These are phyloP conservation scores for Hylia prasina DNA, from an alignment of 2,113 vertebrate species.

Conservation along the genomic window DNA sequence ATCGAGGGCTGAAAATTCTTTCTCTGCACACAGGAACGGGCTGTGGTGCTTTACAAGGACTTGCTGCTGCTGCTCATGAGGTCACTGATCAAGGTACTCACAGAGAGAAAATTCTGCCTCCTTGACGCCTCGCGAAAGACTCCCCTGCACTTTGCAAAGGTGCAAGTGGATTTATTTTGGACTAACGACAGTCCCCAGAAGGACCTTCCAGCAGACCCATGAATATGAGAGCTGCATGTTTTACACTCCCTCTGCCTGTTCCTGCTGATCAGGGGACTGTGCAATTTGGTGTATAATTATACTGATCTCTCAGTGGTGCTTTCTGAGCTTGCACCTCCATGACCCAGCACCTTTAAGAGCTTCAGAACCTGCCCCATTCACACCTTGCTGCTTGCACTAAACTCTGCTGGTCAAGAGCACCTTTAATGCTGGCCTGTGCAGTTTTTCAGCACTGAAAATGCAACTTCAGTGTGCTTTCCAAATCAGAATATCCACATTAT, in stretches of 20 bases:
- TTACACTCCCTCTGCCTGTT: not conserved
- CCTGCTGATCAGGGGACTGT: not conserved
- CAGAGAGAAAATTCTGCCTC: not conserved
- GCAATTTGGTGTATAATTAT: not conserved
- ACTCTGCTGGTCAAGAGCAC: not conserved
- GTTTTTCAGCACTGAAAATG: not conserved
- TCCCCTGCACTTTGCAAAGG: not conserved
- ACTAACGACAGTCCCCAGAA: not conserved
- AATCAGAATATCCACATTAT: accelerated
- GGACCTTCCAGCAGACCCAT: not conserved
- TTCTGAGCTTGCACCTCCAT: not conserved
- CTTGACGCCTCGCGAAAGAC: accelerated
- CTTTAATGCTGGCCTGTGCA: not conserved
- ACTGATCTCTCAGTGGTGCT: not conserved
- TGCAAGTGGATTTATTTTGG: not conserved
- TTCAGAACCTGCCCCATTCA: not conserved
- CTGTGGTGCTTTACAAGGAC: not conserved
- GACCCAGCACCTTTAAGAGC: accelerated
- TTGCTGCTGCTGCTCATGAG: not conserved
- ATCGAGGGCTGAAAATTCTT: not conserved
- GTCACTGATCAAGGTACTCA: not conserved
- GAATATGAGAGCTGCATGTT: too few relatives aligned
- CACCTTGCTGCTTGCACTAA: not conserved
- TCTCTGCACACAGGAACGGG: not conserved
- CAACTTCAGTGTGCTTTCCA: not conserved